Base-by-base conservation (phyloP, 2,797 vertebrate species). In the Toxotes lorentzi region DNA sequence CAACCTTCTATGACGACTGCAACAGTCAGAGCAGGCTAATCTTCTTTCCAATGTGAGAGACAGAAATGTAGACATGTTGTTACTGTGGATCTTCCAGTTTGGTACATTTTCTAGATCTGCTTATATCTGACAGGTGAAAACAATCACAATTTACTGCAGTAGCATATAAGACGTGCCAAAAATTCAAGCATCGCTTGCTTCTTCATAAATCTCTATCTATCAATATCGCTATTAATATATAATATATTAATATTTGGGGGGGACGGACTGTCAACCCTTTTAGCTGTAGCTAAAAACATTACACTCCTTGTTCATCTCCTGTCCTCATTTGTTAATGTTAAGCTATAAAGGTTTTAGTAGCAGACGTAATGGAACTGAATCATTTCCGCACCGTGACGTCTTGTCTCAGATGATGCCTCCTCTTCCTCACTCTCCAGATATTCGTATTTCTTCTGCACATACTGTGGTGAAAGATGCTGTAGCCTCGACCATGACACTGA, bases 1-100 rank as follows among this genome's bases (percentile, higher is more conserved):
- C n/a, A 32, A 21, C 76, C 59, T 7, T 53, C 50, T 24, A 16
- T 5, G 9, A 63, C 41, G 14, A 10, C 74, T 56, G n/a, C 23
- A 35, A 5, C 75, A 63, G 34, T 64, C 50, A 41, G 24, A 12
- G 43, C 30, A 70, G 24, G 32, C 57, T 58, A 53, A 40, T 76
- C 19, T 43, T n/a, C 19, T 47, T n/a, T 70, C 27, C 24, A 32
- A 19, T 41, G 27, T 38, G 6, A 70, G 10, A 24, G 32, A 50
- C 23, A 67, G 51, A 67, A 70, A 45, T 40, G 7, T 23, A 58
- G 61, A 61, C 2, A 16, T 23, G 62, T 35, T 74, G 35, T 38
- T 30, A 41, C 3, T n/a, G 21, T 45, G 17, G 41, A 43, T 58
- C 34, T 38, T 72, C 14, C 7, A 41, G 1, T 34, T 7, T 2